A percentile compares a stretch with the other conserved stretches of the same genome.
Conservation (phyloP, 2,797 vertebrate genomes). For the Knipowitschia caucasica region DNA sequence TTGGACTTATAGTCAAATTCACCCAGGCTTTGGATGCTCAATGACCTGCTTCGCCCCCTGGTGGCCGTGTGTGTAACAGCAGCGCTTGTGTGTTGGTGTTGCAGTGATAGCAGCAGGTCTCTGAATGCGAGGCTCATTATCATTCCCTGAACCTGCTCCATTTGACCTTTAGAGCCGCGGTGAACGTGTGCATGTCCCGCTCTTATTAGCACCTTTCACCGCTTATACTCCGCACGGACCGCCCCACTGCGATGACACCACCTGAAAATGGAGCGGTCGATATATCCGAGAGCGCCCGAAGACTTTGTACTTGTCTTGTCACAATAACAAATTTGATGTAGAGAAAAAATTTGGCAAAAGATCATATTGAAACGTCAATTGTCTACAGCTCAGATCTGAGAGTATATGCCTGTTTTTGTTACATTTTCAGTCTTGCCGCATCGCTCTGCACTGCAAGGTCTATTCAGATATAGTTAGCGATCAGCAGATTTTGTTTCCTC, state of each 20-base stretch:
- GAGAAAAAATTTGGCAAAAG: too few species aligned
- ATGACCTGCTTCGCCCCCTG: neutral
- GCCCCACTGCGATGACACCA: neutral
- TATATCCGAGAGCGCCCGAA: neutral
- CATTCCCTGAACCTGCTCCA: slow-evolving; percentile 17
- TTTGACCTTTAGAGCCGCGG: slow-evolving; percentile 53
- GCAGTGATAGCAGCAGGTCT: slow-evolving; percentile 1
- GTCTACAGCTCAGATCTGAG: too few species aligned
- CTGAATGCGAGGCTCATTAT: slow-evolving; percentile 8
- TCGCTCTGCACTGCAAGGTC: too few species aligned
- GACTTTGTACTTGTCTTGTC: neutral
- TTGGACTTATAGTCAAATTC: neutral
- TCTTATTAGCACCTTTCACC: slow-evolving; percentile 54
- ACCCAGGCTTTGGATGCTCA: neutral
- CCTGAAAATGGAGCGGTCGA: neutral
- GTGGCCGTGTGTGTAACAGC: neutral
- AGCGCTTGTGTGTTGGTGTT: neutral
- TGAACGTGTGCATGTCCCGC: slow-evolving; percentile 31
- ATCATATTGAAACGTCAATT: too few species aligned
- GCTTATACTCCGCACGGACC: slow-evolving; percentile 35
- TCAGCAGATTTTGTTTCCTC: too few species aligned
- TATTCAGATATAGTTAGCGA: too few species aligned
- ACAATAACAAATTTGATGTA: too few species aligned
- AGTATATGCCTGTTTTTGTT: too few species aligned
- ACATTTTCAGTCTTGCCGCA: too few species aligned